These are phyloP conservation scores for Elgaria multicarinata DNA, from an alignment of 2,113 vertebrate genomes.

Conservation along the genomic window DNA sequence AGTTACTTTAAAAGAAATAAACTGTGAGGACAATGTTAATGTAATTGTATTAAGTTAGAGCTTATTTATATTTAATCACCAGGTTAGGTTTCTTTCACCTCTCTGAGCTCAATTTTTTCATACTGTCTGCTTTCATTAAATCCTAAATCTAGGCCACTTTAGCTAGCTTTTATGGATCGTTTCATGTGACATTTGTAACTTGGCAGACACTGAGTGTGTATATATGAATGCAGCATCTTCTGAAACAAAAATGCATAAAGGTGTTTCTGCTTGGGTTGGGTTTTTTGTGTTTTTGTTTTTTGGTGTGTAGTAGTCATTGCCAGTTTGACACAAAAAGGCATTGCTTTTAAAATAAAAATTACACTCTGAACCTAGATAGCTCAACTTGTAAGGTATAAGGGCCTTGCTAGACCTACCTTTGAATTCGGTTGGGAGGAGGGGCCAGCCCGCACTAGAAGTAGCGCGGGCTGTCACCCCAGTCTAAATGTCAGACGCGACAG, in stretches of 20 bases:
- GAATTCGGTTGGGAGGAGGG: no score
- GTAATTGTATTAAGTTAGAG: constrained; percentile 60
- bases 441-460: no score
- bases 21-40: not conserved
- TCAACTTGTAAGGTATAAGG: not conserved
- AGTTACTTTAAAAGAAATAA: not conserved
- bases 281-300: constrained; percentile 17
- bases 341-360: constrained; percentile 58
- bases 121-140: constrained; percentile 65
- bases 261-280: constrained; percentile 58
- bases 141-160: constrained; percentile 56
- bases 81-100: constrained; percentile 27
- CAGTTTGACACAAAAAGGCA: constrained; percentile 71
- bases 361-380: not conserved
- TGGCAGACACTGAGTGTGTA: constrained; percentile 66
- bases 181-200: constrained; percentile 71
- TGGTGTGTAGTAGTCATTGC: not conserved
- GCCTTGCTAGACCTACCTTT: no score
- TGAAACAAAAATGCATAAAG: constrained; percentile 76
- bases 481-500: no score
- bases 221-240: constrained; percentile 75
- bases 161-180: constrained; percentile 66
- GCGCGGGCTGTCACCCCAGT: no score
- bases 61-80: constrained; percentile 60
- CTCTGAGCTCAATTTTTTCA: constrained; percentile 41